Percentiles rank a stretch among this genome's conserved stretches.
Conservation (phyloP, 2,888 invertebrate species). For the Gandaritis pyraliata region DNA sequence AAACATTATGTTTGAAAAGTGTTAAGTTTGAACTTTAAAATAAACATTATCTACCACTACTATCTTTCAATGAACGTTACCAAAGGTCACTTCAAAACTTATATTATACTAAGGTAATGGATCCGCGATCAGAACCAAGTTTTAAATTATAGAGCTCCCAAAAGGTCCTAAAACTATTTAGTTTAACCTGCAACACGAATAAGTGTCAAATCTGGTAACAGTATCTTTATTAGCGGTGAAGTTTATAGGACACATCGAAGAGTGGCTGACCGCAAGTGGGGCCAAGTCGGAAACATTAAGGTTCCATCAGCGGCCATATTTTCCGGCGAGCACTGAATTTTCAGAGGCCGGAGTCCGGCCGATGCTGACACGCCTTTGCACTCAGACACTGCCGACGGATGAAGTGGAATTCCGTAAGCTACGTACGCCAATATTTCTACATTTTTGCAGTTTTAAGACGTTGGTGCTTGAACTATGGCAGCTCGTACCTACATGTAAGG, state of each 20-base stretch:
- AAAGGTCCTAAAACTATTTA: conserved; percentile 21
- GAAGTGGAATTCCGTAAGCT: conserved; percentile 73
- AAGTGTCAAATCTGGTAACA: conserved; percentile 48
- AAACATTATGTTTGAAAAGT: too few relatives aligned
- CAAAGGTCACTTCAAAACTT: too few relatives aligned
- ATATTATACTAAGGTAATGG: too few relatives aligned
- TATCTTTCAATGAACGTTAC: too few relatives aligned
- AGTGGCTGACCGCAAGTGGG: conserved; percentile 73
- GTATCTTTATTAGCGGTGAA: conserved; percentile 59
- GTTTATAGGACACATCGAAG: conserved; percentile 66
- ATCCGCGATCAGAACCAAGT: too few relatives aligned
- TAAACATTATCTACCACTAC: too few relatives aligned
- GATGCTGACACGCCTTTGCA: conserved; percentile 81
- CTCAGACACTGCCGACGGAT: conserved; percentile 72
- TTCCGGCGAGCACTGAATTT: conserved; percentile 73
- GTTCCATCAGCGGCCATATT: conserved; percentile 81
- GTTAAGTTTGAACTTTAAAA: too few relatives aligned
- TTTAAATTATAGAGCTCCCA: too few relatives aligned
- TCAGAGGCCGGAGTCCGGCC: conserved; percentile 67
- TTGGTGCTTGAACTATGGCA: conserved; percentile 38
- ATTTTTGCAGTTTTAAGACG: conserved; percentile 62
- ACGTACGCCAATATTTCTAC: conserved; percentile 70
- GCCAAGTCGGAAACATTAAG: conserved; percentile 81
- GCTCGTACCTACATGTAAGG: conserved; percentile 1
- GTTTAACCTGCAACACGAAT: conserved; percentile 26